Conservation (phyloP, 2,797 vertebrate genomes). For the Tapera naevia region DNA sequence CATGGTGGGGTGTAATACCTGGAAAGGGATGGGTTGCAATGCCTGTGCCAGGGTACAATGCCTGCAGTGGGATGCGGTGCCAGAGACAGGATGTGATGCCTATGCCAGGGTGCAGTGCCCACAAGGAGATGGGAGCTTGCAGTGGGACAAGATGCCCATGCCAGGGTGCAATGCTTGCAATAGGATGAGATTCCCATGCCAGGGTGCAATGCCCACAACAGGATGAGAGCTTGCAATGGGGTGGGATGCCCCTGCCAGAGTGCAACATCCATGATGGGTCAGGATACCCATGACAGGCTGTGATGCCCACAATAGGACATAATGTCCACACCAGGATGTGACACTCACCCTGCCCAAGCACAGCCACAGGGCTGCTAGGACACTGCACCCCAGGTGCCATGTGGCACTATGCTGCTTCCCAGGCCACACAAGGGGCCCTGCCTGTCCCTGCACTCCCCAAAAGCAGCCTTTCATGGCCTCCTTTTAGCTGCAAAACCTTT, state of each 20-base stretch:
- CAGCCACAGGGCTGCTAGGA: neutral
- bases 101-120: too few species aligned
- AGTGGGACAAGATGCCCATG: fast-evolving
- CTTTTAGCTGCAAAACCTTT: neutral
- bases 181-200: too few species aligned
- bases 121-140: fast-evolving
- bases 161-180: neutral
- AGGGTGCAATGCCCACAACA: neutral
- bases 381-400: fast-evolving
- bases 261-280: neutral
- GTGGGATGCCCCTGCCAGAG: too few species aligned
- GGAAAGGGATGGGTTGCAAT: neutral
- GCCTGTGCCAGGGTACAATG: neutral
- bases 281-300: neutral
- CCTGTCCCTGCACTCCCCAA: fast-evolving
- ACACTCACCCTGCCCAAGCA: neutral
- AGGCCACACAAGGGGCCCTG: neutral
- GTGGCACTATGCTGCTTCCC: neutral
- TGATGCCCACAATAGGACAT: fast-evolving
- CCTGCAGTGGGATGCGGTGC: fast-evolving
- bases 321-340: neutral
- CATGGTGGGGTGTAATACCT: too few species aligned
- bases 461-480: fast-evolving
- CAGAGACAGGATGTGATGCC: neutral
- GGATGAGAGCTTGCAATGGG: fast-evolving